Evolutionary conservation across 2,113 vertebrate genomes (phyloP).

Genomic region (Colinus virginianus): DNA sequence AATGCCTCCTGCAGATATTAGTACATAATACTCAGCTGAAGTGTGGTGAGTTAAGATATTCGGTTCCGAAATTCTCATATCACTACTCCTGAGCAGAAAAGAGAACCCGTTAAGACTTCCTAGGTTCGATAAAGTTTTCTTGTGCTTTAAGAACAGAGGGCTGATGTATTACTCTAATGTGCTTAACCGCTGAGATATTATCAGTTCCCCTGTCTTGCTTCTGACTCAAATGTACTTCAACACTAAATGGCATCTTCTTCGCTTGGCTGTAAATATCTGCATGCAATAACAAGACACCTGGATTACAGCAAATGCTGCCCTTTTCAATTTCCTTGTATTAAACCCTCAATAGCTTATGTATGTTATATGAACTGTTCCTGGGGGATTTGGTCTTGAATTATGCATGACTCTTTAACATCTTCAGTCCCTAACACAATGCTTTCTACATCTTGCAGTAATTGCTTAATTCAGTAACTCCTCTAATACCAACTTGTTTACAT

Average conservation of each 20-base stretch:
- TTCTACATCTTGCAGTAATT: background rate
- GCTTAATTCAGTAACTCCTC: background rate
- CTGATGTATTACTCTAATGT: background rate
- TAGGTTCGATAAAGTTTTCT: background rate
- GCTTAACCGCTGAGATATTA: background rate
- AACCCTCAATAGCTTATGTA: background rate
- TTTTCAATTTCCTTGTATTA: constrained; percentile 6
- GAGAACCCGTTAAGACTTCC: background rate
- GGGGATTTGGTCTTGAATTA: constrained; percentile 33
- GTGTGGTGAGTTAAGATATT: fast-evolving
- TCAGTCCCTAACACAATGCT: background rate
- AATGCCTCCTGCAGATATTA: background rate
- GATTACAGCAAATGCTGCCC: background rate
- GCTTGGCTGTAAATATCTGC: background rate
- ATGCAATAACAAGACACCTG: background rate
- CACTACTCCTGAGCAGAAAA: background rate
- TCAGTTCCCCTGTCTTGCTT: background rate
- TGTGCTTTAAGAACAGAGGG: background rate
- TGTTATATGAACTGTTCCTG: background rate
- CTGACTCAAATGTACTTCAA: background rate
- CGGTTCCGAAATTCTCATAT: background rate
- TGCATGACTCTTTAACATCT: constrained; percentile 1
- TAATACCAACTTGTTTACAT: background rate
- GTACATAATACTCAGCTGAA: background rate
- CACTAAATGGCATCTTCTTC: background rate